Evolutionary conservation across 2,797 vertebrate species (phyloP).

Genomic region (Chloroceryle inda): DNA sequence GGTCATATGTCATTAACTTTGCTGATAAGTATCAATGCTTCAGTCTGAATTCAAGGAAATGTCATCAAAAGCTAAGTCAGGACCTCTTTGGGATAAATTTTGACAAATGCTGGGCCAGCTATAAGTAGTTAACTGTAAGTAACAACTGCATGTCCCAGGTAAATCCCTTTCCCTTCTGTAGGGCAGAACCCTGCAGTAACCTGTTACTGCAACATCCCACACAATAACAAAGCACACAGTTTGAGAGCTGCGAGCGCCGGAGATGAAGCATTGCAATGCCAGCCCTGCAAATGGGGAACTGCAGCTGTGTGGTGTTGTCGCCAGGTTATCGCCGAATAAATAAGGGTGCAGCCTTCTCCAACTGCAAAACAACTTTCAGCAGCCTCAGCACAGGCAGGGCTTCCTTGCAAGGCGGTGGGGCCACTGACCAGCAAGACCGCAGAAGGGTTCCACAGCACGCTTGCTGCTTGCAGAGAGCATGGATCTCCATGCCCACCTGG

Average conservation of each 20-base stretch:
- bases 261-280: not conserved
- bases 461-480: not conserved
- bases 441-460: accelerated
- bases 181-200: not conserved
- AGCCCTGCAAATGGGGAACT: not conserved
- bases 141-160: not conserved
- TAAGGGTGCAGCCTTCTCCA: not conserved
- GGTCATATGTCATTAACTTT: slow-evolving; percentile 35
- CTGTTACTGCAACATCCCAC: not conserved
- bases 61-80: not conserved
- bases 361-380: not conserved
- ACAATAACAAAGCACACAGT: accelerated
- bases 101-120: not conserved
- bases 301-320: accelerated
- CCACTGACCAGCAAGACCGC: accelerated
- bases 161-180: not conserved
- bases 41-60: not conserved
- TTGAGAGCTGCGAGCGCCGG: accelerated
- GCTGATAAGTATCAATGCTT: slow-evolving; percentile 6
- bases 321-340: not conserved
- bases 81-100: not conserved
- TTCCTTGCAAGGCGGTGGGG: accelerated
- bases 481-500: not conserved
- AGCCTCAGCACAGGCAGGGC: not conserved
- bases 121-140: not conserved